Percentiles rank a stretch among this genome's conserved stretches.
Conservation (phyloP, 2,113 vertebrate genomes). For the Uria aalge region DNA sequence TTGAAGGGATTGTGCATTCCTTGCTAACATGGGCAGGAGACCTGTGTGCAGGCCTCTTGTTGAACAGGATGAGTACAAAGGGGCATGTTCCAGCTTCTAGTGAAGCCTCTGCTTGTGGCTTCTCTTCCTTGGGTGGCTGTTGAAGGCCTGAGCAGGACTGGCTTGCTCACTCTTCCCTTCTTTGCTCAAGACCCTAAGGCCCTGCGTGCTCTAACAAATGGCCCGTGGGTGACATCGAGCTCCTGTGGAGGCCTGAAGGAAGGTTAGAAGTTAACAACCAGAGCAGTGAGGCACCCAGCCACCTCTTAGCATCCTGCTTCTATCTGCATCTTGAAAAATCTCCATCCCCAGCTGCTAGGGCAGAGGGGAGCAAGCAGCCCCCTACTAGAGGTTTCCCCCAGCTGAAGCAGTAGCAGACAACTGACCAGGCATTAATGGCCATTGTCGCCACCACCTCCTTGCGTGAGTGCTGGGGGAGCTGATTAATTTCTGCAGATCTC, state of each 20-base stretch:
- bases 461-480: not conserved
- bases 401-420: not conserved
- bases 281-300: not conserved
- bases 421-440: not conserved
- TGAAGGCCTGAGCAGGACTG: not conserved
- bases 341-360: not conserved
- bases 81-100: not conserved
- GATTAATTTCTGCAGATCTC: not conserved
- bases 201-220: not conserved
- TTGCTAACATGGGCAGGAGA: not conserved
- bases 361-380: not conserved
- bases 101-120: not conserved
- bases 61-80: not conserved
- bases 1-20: not conserved
- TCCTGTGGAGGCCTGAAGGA: not conserved
- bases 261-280: not conserved
- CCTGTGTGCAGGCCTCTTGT: not conserved
- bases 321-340: not conserved
- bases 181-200: not conserved
- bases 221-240: not conserved
- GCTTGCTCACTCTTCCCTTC: not conserved
- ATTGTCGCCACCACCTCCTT: not conserved
- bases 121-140: not conserved
- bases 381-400: not conserved
- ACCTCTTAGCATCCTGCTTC: not conserved